These are phyloP conservation scores for Chrysotoxum bicinctum DNA, from an alignment of 2,888 invertebrate genomes.

Conservation along the genomic window DNA sequence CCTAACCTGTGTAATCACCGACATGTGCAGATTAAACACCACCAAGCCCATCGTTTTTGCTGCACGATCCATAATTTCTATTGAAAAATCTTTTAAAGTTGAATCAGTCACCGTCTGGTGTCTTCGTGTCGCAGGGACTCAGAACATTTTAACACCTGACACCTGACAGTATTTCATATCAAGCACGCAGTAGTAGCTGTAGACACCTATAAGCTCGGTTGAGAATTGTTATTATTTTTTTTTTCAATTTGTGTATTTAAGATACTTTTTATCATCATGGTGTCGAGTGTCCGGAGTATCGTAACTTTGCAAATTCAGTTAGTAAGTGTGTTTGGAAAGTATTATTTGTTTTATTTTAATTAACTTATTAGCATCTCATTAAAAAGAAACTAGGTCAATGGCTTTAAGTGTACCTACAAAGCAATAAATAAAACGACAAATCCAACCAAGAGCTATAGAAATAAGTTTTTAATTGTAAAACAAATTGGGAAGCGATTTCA, in stretches of 20 bases:
- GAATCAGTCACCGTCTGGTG: slow-evolving; percentile 54
- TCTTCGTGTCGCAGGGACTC: neutral
- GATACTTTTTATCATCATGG: slow-evolving; percentile 45
- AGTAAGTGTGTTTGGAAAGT: slow-evolving; percentile 53
- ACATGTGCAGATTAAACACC: slow-evolving; percentile 37
- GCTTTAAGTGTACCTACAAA: neutral
- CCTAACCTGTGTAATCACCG: neutral
- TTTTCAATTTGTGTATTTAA: neutral
- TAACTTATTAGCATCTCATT: neutral
- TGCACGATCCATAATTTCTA: slow-evolving; percentile 40
- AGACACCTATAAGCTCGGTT: slow-evolving; percentile 14
- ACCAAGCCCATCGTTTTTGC: slow-evolving; percentile 10
- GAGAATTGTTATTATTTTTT: slow-evolving; percentile 17
- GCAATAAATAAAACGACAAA: neutral
- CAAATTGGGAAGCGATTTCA: neutral
- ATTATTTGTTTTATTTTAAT: neutral
- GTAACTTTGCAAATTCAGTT: slow-evolving; percentile 52
- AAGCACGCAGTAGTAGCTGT: slow-evolving; percentile 3
- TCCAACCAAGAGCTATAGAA: neutral
- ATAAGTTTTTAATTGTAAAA: slow-evolving; percentile 15
- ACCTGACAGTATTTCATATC: slow-evolving; percentile 50
- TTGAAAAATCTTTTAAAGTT: slow-evolving; percentile 30
- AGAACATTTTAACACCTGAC: slow-evolving; percentile 36
- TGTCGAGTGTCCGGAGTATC: slow-evolving; percentile 49
- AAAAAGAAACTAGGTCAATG: neutral